These are phyloP conservation scores for Gobionotothen gibberifrons DNA, from an alignment of 2,797 vertebrate species.

Conservation along the genomic window DNA sequence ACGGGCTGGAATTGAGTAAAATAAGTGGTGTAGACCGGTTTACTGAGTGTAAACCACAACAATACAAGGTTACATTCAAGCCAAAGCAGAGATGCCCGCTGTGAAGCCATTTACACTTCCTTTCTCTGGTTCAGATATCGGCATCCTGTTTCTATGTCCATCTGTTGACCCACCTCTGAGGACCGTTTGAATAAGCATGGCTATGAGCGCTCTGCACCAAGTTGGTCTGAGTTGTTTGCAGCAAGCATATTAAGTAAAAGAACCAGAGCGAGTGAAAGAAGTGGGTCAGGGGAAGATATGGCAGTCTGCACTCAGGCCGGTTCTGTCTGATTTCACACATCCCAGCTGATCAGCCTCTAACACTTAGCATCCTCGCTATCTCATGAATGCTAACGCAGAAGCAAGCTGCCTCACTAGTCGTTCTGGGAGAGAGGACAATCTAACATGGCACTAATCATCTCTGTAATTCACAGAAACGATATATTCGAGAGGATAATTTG, in stretches of 20 bases:
- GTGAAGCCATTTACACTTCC: neutral
- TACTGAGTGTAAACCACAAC: conserved; percentile 50
- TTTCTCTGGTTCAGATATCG: conserved; percentile 10
- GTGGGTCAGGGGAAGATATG: conserved; percentile 65
- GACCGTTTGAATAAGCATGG: conserved; percentile 31
- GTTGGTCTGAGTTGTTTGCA: conserved; percentile 54
- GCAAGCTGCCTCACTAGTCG: neutral
- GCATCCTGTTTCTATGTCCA: conserved; percentile 2
- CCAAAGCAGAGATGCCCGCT: conserved; percentile 4
- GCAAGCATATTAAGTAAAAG: conserved; percentile 48
- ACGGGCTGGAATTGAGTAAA: conserved; percentile 59
- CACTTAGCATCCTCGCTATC: conserved; percentile 30
- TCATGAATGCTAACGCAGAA: conserved; percentile 33
- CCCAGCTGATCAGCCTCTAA: conserved; percentile 50
- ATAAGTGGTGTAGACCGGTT: conserved; percentile 58
- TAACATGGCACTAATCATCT: conserved; percentile 27
- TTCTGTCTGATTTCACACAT: conserved; percentile 63
- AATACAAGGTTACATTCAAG: conserved; percentile 10
- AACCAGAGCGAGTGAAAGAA: conserved; percentile 54
- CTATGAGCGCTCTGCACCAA: conserved; percentile 41
- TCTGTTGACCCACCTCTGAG: conserved; percentile 35
- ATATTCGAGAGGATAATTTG: neutral
- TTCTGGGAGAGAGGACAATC: neutral
- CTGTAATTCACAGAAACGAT: neutral
- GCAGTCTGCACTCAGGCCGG: conserved; percentile 41